Evolutionary conservation across 2,888 invertebrate species (phyloP), one percentile per base, ranked within the genome.

Genomic region (Apotomis turbidana): DNA sequence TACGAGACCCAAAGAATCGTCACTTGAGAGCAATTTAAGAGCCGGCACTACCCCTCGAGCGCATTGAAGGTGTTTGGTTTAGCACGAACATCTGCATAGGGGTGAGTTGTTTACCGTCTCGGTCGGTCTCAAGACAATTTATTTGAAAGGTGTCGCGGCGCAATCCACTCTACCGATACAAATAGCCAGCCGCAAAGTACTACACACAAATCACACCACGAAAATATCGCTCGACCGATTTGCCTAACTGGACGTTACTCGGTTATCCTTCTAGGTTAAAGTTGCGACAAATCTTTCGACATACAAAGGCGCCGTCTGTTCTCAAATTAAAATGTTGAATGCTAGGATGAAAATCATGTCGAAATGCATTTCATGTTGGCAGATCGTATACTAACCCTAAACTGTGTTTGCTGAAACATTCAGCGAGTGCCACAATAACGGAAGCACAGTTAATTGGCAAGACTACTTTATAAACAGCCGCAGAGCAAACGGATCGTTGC

Each of bases 101-200:
- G 85, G 85, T 81, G 87, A 87, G 85, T 90, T 91, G 93, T 92
- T 92, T 92, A 92, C 91, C 83, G 86, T 83, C 85, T 83, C 84
- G 82, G 83, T 76, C 80, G 87, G 89, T 90, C 90, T 91, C 93
- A 86, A 86, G 88, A 92, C 93, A 93, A 93, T 93, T 90, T 93
- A 87, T 91, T 92, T 92, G 91, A 93, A 91, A 93, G 93, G 92
- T 91, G 91, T 92, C 90, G 86, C 83, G 78, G 85, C 82, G 90
- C 91, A 92, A 92, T 93, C 90, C 91, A 90, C 92, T 91, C 87
- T 84, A 81, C 87, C 86, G 86, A 86, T 87, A 87, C 86, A 85
- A 85, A 85, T 83, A 85, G 77, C 84, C 80, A 77, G 81, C 83
- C 83, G 83, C 83, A 85, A 87, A 85, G 85, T 87, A 85, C 83